These are phyloP conservation scores for Drosophila subpulchrella DNA, from an alignment of 1,140 invertebrate genomes.

Conservation along the genomic window DNA sequence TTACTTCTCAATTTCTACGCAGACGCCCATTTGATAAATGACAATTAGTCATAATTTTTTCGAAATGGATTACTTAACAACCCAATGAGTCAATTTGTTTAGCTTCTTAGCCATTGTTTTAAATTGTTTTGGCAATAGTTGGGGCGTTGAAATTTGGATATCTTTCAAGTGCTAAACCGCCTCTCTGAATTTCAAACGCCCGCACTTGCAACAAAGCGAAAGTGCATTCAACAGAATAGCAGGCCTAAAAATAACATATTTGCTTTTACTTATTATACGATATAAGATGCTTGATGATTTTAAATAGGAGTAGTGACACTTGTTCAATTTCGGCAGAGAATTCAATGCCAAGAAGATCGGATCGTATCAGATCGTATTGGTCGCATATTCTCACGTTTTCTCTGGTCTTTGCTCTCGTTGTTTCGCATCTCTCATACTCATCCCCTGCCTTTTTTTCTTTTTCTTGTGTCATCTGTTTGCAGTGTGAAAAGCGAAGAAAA, in stretches of 20 bases:
- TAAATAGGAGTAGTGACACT: slow-evolving; percentile 25
- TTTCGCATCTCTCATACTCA: slow-evolving; percentile 9
- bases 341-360: slow-evolving; percentile 14
- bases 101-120: not conserved
- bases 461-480: slow-evolving; percentile 43
- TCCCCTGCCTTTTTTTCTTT: slow-evolving; percentile 2
- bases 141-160: slow-evolving; percentile 15
- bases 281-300: slow-evolving; percentile 16
- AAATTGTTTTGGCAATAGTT: not conserved
- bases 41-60: not conserved
- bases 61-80: not conserved
- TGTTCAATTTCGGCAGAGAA: slow-evolving; percentile 22
- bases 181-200: slow-evolving; percentile 59
- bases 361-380: not conserved
- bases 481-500: slow-evolving; percentile 52
- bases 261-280: slow-evolving; percentile 17
- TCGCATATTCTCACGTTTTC: slow-evolving; percentile 29
- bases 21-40: too few relatives aligned
- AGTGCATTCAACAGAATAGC: slow-evolving; percentile 48
- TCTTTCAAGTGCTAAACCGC: slow-evolving; percentile 39
- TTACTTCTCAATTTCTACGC: too few relatives aligned
- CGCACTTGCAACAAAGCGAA: slow-evolving; percentile 49
- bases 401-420: slow-evolving; percentile 6
- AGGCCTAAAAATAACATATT: slow-evolving; percentile 61
- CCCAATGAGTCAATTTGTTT: not conserved